Base-by-base conservation (phyloP, 2,797 vertebrate genomes). In the Syndactyla subalaris region DNA sequence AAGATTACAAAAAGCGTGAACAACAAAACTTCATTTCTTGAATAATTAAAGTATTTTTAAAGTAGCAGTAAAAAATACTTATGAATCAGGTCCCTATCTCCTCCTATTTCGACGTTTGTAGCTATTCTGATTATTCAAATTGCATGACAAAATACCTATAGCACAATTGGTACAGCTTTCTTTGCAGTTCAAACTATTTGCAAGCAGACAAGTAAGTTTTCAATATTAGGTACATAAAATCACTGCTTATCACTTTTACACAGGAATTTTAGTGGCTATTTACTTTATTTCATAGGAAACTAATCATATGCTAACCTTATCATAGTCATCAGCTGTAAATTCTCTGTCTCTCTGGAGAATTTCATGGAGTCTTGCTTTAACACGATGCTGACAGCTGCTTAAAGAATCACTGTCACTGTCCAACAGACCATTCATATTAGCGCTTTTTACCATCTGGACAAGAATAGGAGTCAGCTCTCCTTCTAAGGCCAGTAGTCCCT, bases 361-460 rank as follows among this genome's bases (percentile, higher is more conserved):
- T 94, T 99, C 99, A 85, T 99, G 98, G 36, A 99, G 98, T 36
- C 98, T 97, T 85, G 98, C 98, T 97, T 99, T 99, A 87, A 99
- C 99, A 70, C 98, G 98, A 93, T 99, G 99, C 92, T 99, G 99
- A 92, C 98, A 99, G 96, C 98, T 99, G 96, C 98, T 99, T 74
- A 99, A 88, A 52, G 98, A 99, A 89, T 99, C 99, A 54, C 98
- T 99, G 92, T 99, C 99, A 12, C 98, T 99, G 93, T 99, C 99
- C 97, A 99, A 94, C 38, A 99, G 97, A 70, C 98, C 98, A 65
- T 99, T 99, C 99, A 99, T 99, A 90, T 99, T 99, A 82, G 99
- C 99, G 93, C 99, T 99, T 97, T 99, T 99, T 67, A 99, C 99
- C 99, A 99, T 99, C 95, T 99, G 99, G 67, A 99, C 99, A 89